Percentiles rank a stretch among this genome's conserved stretches.
phyloP scores from a whole-genome alignment of 2,113 vertebrate genomes.

The Drymodes brunneopygia region DNA sequence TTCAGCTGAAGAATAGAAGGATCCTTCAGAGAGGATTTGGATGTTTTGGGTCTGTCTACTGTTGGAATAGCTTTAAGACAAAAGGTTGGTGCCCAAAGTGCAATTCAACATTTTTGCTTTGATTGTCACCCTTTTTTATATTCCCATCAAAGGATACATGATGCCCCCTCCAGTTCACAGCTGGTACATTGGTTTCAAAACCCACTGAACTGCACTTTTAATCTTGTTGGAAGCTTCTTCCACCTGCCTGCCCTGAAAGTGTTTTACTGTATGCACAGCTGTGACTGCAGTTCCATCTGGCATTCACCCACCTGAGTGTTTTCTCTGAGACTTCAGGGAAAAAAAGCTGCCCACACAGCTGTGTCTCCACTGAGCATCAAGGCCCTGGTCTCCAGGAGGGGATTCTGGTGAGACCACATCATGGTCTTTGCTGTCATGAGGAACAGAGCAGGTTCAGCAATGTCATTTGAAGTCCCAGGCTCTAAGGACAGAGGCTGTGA shows the following conservation, averaged over 20 bases:
- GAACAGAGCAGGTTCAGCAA: background rate
- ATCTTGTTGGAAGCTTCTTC: background rate
- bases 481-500: background rate
- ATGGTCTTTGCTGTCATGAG: background rate
- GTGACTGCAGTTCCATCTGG: background rate
- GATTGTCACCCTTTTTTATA: slow-evolving; percentile 9
- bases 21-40: slow-evolving; percentile 2
- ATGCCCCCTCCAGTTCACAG: slow-evolving; percentile 2
- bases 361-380: background rate
- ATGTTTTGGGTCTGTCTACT: slow-evolving; percentile 1
- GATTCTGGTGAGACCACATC: background rate
- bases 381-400: background rate
- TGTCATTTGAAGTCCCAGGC: background rate
- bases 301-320: background rate
- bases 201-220: background rate
- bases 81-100: background rate
- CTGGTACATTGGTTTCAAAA: background rate
- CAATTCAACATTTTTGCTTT: slow-evolving; percentile 47
- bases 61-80: slow-evolving; percentile 9
- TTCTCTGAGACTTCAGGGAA: background rate
- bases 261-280: slow-evolving; percentile 15
- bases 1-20: background rate
- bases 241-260: background rate
- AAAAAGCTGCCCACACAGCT: background rate
- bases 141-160: slow-evolving; percentile 6